These are phyloP conservation scores for Acholoe squamosa DNA, from an alignment of 2,888 invertebrate genomes.

Conservation along the genomic window DNA sequence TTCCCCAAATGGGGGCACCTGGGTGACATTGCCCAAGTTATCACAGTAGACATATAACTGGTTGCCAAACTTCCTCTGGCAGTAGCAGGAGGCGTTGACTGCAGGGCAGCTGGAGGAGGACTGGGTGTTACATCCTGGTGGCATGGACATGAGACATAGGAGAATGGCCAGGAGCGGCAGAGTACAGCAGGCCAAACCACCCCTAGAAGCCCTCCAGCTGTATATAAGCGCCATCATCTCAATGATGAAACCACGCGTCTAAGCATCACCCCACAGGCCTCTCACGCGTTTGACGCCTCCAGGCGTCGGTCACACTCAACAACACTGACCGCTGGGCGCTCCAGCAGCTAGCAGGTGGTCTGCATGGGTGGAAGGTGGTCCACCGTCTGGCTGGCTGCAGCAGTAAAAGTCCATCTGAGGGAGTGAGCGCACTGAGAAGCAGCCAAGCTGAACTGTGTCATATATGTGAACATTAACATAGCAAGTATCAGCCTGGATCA, in stretches of 20 bases:
- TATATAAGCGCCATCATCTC: background rate
- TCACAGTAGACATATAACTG: slow-evolving; percentile 60
- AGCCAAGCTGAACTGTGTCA: no score
- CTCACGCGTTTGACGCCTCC: background rate
- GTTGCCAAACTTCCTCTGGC: slow-evolving; percentile 59
- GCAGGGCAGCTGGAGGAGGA: slow-evolving; percentile 21
- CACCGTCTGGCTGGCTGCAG: no score
- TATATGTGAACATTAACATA: no score
- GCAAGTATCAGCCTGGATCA: no score
- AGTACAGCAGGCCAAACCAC: background rate
- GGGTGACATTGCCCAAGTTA: slow-evolving; percentile 57
- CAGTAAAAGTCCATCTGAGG: no score
- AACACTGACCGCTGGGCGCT: background rate
- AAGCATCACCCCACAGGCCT: background rate
- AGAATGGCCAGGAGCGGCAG: background rate
- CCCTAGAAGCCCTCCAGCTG: background rate
- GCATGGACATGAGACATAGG: background rate
- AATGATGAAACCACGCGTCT: no score
- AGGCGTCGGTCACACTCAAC: background rate
- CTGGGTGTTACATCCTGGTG: background rate
- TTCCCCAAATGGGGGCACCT: slow-evolving; percentile 25
- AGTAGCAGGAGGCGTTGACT: slow-evolving; percentile 52
- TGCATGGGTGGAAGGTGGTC: no score
- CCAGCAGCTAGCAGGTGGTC: background rate
- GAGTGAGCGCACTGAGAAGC: no score